Conservation (phyloP, 2,888 invertebrate genomes). For the Conus canariensis region DNA sequence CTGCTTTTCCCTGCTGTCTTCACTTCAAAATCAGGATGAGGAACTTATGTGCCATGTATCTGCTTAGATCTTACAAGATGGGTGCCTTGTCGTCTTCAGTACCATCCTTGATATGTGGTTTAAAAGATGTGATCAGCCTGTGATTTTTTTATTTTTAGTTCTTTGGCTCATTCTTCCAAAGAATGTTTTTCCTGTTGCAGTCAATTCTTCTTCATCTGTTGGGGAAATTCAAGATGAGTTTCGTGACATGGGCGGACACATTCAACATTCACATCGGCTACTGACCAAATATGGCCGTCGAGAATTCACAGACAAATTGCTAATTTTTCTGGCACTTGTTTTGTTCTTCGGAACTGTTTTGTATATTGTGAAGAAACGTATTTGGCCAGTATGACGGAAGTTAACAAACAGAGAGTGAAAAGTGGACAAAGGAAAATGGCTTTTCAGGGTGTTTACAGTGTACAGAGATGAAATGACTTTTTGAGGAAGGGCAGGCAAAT, state of each 20-base stretch:
- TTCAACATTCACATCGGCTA: slow-evolving; percentile 93
- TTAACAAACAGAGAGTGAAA: neutral
- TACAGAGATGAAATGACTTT: too few relatives aligned
- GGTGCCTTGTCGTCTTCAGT: too few relatives aligned
- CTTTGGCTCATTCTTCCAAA: neutral
- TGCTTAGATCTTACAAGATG: too few relatives aligned
- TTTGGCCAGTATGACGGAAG: slow-evolving; percentile 62
- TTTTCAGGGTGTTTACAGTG: too few relatives aligned
- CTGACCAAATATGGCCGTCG: slow-evolving; percentile 95
- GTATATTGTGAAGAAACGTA: slow-evolving; percentile 93
- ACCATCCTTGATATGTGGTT: too few relatives aligned
- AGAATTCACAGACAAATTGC: slow-evolving; percentile 96
- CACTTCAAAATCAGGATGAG: too few relatives aligned
- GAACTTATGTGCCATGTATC: too few relatives aligned
- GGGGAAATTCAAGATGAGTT: slow-evolving; percentile 83
- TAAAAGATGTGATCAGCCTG: too few relatives aligned
- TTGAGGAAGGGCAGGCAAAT: too few relatives aligned
- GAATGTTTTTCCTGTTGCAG: neutral
- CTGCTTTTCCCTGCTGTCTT: too few relatives aligned
- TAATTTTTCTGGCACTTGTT: slow-evolving; percentile 80
- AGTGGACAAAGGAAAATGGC: too few relatives aligned
- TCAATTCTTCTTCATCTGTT: slow-evolving; percentile 67
- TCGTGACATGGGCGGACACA: slow-evolving; percentile 90
- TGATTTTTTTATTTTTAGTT: too few relatives aligned
- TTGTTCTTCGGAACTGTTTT: slow-evolving; percentile 87